A percentile compares a stretch with the other conserved stretches of the same genome.
Evolutionary conservation across 2,113 vertebrate species (phyloP).

Genomic region (Mormyrus lacerda): DNA sequence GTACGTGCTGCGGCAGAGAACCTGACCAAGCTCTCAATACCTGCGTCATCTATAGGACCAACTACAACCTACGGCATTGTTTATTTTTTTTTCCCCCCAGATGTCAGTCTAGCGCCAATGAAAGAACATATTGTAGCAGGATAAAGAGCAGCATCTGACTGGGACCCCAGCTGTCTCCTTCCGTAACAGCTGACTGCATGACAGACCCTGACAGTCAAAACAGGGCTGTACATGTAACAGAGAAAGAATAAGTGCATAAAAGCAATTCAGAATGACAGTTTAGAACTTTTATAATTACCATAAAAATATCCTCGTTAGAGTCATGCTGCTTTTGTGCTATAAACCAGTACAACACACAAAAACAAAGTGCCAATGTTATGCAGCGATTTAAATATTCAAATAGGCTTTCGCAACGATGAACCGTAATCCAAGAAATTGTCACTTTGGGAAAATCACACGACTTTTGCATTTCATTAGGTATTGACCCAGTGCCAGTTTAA

Average conservation of each 20-base stretch:
- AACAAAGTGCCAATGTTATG: not conserved
- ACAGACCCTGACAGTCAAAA: not conserved
- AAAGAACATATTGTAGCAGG: constrained; percentile 3
- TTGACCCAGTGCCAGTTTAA: not conserved
- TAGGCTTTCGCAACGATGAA: not conserved
- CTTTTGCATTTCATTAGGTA: not conserved
- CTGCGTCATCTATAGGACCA: not conserved
- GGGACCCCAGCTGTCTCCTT: not conserved
- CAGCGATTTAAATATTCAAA: not conserved
- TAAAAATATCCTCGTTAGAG: not conserved
- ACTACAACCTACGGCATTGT: not conserved
- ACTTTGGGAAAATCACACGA: not conserved
- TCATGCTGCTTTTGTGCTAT: not conserved
- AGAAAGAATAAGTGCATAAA: not conserved
- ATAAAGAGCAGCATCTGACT: not conserved
- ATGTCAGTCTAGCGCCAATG: not conserved
- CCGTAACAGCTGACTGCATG: not conserved
- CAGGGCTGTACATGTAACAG: not conserved
- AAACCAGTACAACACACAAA: not conserved
- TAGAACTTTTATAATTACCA: not conserved
- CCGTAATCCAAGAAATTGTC: not conserved
- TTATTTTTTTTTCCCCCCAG: not conserved
- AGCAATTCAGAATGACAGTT: not conserved
- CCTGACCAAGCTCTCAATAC: not conserved
- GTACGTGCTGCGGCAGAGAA: not conserved